Evolutionary conservation across 2,888 invertebrate genomes (phyloP).

Genomic region (Ophion slaviceki): DNA sequence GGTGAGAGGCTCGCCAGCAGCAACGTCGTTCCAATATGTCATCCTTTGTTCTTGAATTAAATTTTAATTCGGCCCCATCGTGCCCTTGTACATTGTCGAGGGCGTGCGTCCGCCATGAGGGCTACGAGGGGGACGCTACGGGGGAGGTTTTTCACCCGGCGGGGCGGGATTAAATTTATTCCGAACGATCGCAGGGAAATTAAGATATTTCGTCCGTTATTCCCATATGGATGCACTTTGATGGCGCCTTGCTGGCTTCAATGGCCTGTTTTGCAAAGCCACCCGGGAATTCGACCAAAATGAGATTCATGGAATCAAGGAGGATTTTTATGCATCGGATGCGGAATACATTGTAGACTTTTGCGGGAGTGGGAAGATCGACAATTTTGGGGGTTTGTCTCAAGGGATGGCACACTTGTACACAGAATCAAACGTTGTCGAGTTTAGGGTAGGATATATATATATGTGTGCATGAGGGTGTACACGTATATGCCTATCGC

Average conservation of each 20-base stretch:
- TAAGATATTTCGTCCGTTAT: slow-evolving; percentile 31
- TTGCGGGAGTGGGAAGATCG: slow-evolving; percentile 45
- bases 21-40: slow-evolving; percentile 80
- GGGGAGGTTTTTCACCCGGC: slow-evolving; percentile 35
- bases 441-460: slow-evolving; percentile 22
- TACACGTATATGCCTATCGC: slow-evolving; percentile 22
- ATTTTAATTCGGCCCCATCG: slow-evolving; percentile 80
- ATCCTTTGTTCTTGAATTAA: slow-evolving; percentile 82
- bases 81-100: slow-evolving; percentile 59
- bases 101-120: slow-evolving; percentile 16
- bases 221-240: slow-evolving; percentile 39
- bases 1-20: slow-evolving; percentile 71
- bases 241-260: slow-evolving; percentile 71
- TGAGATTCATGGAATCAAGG: slow-evolving; percentile 46
- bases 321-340: slow-evolving; percentile 19
- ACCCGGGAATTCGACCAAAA: slow-evolving; percentile 55
- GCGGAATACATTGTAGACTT: slow-evolving; percentile 12
- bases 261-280: slow-evolving; percentile 67
- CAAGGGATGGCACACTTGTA: slow-evolving; percentile 37
- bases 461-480: slow-evolving; percentile 4
- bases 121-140: slow-evolving; percentile 18
- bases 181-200: slow-evolving; percentile 65
- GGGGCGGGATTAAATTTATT: slow-evolving; percentile 78
- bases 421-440: slow-evolving; percentile 37
- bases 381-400: slow-evolving; percentile 45